Conservation (phyloP, 2,797 vertebrate genomes). For the Eulemur coronatus region DNA sequence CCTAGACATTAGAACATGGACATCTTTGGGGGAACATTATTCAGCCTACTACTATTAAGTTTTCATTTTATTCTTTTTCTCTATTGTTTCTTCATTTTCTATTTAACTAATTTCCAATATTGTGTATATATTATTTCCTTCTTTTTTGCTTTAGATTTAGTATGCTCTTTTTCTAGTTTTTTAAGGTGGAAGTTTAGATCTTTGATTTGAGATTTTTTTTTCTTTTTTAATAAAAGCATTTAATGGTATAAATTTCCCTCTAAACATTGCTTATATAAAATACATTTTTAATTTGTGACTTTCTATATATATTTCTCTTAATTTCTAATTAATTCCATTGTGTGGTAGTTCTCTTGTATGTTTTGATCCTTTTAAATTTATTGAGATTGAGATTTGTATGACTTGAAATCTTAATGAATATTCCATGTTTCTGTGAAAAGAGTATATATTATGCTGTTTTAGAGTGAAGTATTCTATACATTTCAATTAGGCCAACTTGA, state of each 20-base stretch:
- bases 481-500: background rate
- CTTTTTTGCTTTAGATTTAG: background rate
- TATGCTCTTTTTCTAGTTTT: background rate
- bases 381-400: background rate
- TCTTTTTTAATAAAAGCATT: background rate
- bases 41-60: background rate
- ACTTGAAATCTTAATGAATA: background rate
- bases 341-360: background rate
- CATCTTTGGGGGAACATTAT: background rate
- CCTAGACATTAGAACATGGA: background rate
- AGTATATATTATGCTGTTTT: background rate
- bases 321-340: background rate
- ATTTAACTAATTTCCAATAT: background rate
- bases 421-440: background rate
- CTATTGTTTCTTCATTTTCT: background rate
- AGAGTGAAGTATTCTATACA: background rate
- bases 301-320: background rate
- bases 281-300: background rate
- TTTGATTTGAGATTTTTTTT: background rate
- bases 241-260: background rate
- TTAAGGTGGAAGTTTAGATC: background rate
- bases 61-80: background rate
- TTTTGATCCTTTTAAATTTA: background rate
- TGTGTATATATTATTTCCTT: background rate
- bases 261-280: background rate